Evolutionary conservation across 2,888 invertebrate species (phyloP).

Genomic region (Apodemia mormo): DNA sequence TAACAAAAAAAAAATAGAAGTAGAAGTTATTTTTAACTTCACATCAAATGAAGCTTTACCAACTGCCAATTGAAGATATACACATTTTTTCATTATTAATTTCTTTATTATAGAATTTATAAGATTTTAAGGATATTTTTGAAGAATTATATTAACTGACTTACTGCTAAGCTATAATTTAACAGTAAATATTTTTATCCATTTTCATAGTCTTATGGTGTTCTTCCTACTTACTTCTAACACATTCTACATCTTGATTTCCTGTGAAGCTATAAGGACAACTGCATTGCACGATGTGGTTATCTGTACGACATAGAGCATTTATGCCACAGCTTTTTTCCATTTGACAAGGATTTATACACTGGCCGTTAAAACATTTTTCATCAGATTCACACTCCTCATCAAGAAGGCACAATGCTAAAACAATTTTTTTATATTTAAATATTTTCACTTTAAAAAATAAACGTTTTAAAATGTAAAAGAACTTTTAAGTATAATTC

Average conservation of each 20-base stretch:
- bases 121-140: no score
- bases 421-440: constrained; percentile 22
- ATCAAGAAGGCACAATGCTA: constrained; percentile 89
- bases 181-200: no score
- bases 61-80: no score
- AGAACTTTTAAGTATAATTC: background rate
- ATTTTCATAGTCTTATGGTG: background rate
- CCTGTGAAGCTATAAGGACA: constrained; percentile 94
- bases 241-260: constrained; percentile 91
- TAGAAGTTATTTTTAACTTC: no score
- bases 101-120: no score
- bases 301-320: constrained; percentile 86
- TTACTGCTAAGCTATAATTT: no score
- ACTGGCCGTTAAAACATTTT: constrained; percentile 91
- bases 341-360: constrained; percentile 89
- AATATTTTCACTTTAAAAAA: no score
- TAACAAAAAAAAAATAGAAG: no score
- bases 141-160: no score
- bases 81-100: no score
- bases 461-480: background rate
- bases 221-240: constrained; percentile 84
- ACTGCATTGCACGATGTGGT: constrained; percentile 89
- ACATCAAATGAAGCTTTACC: no score
- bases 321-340: constrained; percentile 92
- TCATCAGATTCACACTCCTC: constrained; percentile 90